A percentile compares a stretch with the other conserved stretches of the same genome.
Evolutionary conservation across 2,797 vertebrate species (phyloP).

Genomic region (Thripadectes ignobilis): DNA sequence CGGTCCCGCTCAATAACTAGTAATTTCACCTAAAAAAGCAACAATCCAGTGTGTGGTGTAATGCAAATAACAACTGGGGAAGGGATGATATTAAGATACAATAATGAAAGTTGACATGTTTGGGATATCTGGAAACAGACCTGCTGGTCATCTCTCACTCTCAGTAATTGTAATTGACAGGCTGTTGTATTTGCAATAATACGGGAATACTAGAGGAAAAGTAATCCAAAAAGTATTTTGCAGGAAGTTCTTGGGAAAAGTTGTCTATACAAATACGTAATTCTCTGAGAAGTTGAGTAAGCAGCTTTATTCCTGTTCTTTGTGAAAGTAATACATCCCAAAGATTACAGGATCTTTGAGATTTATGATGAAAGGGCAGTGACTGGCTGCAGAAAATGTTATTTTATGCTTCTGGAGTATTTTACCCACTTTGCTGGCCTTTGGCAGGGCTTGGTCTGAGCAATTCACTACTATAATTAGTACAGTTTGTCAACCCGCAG

Average conservation of each 20-base stretch:
- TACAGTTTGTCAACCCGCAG: background rate
- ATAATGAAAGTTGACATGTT: slow-evolving; percentile 46
- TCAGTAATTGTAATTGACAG: slow-evolving; percentile 23
- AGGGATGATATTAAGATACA: background rate
- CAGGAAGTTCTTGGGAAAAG: background rate
- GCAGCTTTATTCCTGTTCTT: background rate
- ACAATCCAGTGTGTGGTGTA: background rate
- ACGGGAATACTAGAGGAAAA: background rate
- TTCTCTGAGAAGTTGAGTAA: background rate
- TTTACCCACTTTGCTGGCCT: background rate
- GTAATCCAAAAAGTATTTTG: background rate
- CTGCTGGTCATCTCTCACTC: background rate
- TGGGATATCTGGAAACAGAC: slow-evolving; percentile 18
- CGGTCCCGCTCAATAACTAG: background rate
- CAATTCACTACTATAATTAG: background rate
- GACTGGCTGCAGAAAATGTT: background rate
- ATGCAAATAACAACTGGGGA: background rate
- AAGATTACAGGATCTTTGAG: background rate
- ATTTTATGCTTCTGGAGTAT: slow-evolving; percentile 15
- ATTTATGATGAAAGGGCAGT: background rate
- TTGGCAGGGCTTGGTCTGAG: background rate
- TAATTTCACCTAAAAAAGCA: background rate
- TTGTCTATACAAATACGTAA: background rate
- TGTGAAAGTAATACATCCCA: background rate
- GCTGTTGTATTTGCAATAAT: slow-evolving; percentile 22